Base-by-base conservation (phyloP, 2,113 vertebrate genomes). In the Nannobrachium achirus region DNA sequence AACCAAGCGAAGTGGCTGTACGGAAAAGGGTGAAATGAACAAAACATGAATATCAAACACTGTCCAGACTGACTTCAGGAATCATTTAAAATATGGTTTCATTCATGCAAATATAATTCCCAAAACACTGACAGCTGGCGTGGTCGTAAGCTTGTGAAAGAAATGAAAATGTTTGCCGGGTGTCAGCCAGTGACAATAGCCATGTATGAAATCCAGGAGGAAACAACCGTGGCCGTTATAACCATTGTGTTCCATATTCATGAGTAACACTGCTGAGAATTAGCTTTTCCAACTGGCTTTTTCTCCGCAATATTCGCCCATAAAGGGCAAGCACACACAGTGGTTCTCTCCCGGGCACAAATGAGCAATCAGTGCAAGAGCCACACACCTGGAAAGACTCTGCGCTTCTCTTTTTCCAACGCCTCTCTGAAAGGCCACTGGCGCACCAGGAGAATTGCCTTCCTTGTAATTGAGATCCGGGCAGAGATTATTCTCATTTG, bases 401-500 rank as follows among this genome's bases (percentile, higher is more conserved):
- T 51, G 2, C 11, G 16, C 19, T 4, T 16, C 8, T 18, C 13
- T 10, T 16, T 13, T 42, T 9, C 8, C 50, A 16, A 62, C 45
- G 65, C 59, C 73, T 71, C 73, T 72, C 69, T 72, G 69, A 82
- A 86, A 87, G 81, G 78, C 84, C 85, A 87, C 50, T 20, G 46
- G 69, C 38, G 67, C 78, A 63, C 69, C 76, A 69, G 56, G 81
- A 90, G 84, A 87, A 89, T 89, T 79, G 60, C 71, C 77, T 79
- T 57, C 33, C 20, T 65, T 39, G n/a, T 89, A 86, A 88, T 90
- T 89, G 87, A 91, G 89, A 91, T 87, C 85, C 67, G 56, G 73
- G 73, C 66, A 74, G 71, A 74, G 71, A 92, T 92, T 90, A 88
- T 87, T 84, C 78, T 86, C 72, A 89, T 89, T 87, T 89, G 86